Percentiles rank a stretch among this genome's conserved stretches.
Conservation (phyloP, 2,113 vertebrate genomes). For the Uria aalge region DNA sequence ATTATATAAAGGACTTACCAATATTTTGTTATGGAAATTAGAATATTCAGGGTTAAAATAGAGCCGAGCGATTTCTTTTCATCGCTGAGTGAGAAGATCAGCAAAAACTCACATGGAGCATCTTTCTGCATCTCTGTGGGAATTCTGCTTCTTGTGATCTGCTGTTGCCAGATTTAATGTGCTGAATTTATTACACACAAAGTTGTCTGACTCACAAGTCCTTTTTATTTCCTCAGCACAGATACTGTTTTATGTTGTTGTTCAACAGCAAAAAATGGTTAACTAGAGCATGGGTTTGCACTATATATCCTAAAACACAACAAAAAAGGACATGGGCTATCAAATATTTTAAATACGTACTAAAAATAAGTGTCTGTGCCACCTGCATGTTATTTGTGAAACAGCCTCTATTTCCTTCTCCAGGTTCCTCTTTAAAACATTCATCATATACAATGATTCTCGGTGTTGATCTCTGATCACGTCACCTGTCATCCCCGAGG, state of each 20-base stretch:
- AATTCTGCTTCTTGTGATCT: conserved; percentile 62
- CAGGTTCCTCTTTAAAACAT: not conserved
- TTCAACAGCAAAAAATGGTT: not conserved
- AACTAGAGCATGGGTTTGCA: not conserved
- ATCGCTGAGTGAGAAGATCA: conserved; percentile 41
- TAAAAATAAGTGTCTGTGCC: not conserved
- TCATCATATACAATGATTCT: not conserved
- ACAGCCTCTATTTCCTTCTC: not conserved
- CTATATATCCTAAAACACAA: not conserved
- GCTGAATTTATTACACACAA: conserved; percentile 55
- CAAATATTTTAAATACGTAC: not conserved
- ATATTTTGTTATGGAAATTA: conserved; percentile 65
- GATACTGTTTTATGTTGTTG: not conserved
- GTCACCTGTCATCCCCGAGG: not conserved
- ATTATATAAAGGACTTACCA: conserved; percentile 25
- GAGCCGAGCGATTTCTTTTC: not conserved
- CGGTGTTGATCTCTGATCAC: not conserved
- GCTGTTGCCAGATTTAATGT: conserved; percentile 43
- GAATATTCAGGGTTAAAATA: conserved; percentile 53
- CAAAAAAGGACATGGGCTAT: not conserved
- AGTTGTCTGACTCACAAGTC: not conserved
- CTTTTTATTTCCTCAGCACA: not conserved
- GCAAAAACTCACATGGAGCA: conserved; percentile 46
- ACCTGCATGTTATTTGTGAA: not conserved
- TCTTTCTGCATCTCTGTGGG: conserved; percentile 55